phyloP scores from a whole-genome alignment of 2,113 vertebrate genomes.

The Irena cyanogastra region DNA sequence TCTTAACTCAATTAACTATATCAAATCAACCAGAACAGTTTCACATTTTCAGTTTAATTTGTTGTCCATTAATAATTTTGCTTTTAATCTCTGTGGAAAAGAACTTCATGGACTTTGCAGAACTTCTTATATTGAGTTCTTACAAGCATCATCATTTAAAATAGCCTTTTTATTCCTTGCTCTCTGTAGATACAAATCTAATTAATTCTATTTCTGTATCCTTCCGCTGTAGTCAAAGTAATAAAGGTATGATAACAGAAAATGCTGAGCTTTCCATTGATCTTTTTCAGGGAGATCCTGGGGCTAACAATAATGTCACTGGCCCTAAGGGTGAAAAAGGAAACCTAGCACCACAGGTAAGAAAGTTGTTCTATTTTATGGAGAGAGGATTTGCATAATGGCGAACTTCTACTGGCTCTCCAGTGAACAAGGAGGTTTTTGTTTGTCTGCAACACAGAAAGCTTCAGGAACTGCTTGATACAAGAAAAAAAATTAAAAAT shows the following conservation, averaged over 20 bases:
- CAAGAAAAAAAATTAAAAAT: neutral
- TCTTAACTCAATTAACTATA: neutral
- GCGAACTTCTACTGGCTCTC: neutral
- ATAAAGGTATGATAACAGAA: neutral
- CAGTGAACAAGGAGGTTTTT: neutral
- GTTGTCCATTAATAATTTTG: neutral
- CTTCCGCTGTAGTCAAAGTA: neutral
- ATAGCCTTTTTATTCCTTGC: neutral
- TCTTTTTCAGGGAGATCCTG: constrained; percentile 76
- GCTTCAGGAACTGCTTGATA: neutral
- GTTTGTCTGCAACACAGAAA: neutral
- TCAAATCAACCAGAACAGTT: neutral
- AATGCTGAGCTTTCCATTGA: neutral
- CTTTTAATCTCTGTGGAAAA: neutral
- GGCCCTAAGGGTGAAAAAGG: constrained; percentile 80
- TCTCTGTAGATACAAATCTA: neutral
- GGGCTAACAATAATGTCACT: constrained; percentile 53
- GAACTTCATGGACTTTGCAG: neutral
- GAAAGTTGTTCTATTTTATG: neutral
- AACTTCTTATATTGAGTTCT: neutral
- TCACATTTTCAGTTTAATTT: neutral
- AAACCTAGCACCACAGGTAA: constrained; percentile 73
- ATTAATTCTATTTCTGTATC: neutral
- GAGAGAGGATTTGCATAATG: neutral
- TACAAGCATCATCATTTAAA: neutral